Evolutionary conservation across 2,797 vertebrate species (phyloP), one percentile per base, ranked within the genome.

Genomic region (Nannoperca obscura): DNA sequence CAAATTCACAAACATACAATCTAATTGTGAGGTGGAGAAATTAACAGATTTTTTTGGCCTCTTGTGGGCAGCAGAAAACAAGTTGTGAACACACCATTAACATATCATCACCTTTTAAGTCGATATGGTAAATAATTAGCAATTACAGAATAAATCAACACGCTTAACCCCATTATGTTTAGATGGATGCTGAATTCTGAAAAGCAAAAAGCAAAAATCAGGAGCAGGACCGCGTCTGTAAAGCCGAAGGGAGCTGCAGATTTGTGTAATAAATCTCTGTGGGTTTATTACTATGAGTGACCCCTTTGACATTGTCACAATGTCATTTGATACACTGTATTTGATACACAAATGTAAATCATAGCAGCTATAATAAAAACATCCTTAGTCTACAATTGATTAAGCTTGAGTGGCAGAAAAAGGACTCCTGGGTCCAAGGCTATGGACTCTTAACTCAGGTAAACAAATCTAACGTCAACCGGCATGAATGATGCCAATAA

Each of bases 1-100:
- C 36, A 71, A 59, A 75, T 59, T 54, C 5, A 20, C 27, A 53
- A 42, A 57, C 46, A 8, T 64, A 40, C 5, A 42, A 17, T 74
- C 8, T 44, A 59, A 62, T 60, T n/a, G 54, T 30, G n/a, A 24
- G n/a, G 10, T 2, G 36, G 9, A 38, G 2, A 38, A 38, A 2
- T 38, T 42, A 36, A 44, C 24, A 3, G 15, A 27, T 30, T 44
- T 1, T 24, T 13, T n/a, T 27, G 27, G 9, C 13, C 27, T 57
- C 52, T 27, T 24, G 19, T 8, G 17, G 24, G 14, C 36, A 50
- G 2, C 24, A 30, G 24, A 30, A 46, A 30, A 38, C 4, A 27
- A 30, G 24, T 27, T 46, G 24, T 46, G 24, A 36, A 19, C 44
- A 46, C 44, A 46, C 2, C 17, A 19, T 15, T 46, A 7, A 17